These are phyloP conservation scores for Ctenoplectra terminalis DNA, from an alignment of 1,140 invertebrate genomes.

Conservation along the genomic window DNA sequence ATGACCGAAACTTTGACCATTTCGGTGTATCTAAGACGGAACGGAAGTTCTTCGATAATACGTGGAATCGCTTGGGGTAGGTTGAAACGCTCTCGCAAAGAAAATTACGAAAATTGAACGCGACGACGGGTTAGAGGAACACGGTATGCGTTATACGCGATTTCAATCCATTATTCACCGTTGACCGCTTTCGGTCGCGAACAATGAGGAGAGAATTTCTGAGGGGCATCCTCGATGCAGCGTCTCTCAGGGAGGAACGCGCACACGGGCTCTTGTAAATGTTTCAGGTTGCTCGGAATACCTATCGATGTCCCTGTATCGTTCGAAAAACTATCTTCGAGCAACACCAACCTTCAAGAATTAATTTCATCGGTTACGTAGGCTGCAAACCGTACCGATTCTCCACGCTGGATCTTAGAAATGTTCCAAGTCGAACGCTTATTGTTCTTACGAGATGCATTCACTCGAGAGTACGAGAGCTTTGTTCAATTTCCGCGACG, in stretches of 20 bases:
- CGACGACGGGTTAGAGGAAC: no score
- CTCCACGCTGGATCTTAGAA: neutral
- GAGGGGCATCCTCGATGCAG: neutral
- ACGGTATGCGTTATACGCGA: neutral
- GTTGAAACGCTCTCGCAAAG: no score
- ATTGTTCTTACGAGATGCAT: no score
- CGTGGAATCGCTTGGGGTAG: no score
- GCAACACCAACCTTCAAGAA: neutral
- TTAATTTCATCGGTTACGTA: neutral
- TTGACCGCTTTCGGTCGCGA: neutral
- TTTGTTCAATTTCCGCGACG: no score
- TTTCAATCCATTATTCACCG: conserved; percentile 6
- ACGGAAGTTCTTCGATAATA: no score
- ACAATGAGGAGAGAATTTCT: conserved; percentile 31
- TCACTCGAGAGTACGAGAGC: no score
- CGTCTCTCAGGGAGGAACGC: neutral
- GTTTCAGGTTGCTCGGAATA: conserved; percentile 35
- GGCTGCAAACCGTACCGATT: neutral
- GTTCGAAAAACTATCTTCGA: neutral
- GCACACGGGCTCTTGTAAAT: neutral
- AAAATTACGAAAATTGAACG: neutral
- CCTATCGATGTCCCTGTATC: neutral
- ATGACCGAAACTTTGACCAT: no score
- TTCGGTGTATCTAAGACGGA: no score
- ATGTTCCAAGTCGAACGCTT: neutral